These are phyloP conservation scores for Trichogramma evanescens DNA, from an alignment of 2,888 invertebrate genomes.

Conservation along the genomic window DNA sequence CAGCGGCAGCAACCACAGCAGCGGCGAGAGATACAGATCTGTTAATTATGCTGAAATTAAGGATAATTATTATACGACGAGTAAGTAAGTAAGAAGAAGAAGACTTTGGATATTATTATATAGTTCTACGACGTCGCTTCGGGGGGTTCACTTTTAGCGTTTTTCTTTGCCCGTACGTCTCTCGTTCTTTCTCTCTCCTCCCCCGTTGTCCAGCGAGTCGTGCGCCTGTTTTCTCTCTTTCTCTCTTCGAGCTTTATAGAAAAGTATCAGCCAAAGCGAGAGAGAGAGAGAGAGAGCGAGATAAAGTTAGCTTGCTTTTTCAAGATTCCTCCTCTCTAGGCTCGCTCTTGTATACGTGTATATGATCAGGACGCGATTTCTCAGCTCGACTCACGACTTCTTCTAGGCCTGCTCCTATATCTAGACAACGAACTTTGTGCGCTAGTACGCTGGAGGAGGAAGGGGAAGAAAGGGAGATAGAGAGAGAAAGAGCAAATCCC, in stretches of 20 bases:
- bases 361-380: constrained; percentile 22
- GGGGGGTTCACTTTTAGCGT: background rate
- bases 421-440: too few species aligned
- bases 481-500: background rate
- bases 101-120: too few species aligned
- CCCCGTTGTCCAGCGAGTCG: constrained; percentile 10
- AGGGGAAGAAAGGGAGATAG: too few species aligned
- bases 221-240: constrained; percentile 1
- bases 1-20: background rate
- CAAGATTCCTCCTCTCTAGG: background rate
- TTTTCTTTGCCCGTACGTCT: background rate
- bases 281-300: background rate
- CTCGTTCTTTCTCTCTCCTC: background rate
- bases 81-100: too few species aligned
- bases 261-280: background rate
- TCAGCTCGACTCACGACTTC: constrained; percentile 26
- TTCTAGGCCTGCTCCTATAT: constrained; percentile 13
- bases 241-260: background rate
- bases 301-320: constrained; percentile 2
- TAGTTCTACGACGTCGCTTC: background rate
- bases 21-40: constrained; percentile 18
- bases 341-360: background rate
- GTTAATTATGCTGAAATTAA: constrained; percentile 23
- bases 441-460: too few species aligned
- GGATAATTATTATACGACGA: constrained; percentile 20